phyloP scores from a whole-genome alignment of 2,888 invertebrate species.

The Petrolisthes cinctipes region DNA sequence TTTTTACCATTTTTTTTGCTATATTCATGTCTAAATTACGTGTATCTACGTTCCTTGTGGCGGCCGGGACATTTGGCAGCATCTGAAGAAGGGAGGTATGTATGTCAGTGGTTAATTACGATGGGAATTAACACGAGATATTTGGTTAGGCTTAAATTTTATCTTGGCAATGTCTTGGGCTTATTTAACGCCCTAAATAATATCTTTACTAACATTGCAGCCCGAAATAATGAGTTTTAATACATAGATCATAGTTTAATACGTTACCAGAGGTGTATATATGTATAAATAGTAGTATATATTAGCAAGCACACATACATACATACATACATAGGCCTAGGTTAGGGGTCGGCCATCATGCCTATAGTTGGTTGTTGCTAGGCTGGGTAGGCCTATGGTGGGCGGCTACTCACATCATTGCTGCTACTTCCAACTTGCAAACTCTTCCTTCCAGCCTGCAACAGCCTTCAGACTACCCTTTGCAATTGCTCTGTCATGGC shows the following conservation, averaged over 20 bases:
- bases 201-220: too few relatives aligned
- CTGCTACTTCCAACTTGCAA: constrained; percentile 28
- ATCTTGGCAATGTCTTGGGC: background rate
- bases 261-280: too few relatives aligned
- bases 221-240: too few relatives aligned
- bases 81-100: constrained; percentile 51
- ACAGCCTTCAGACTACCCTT: background rate
- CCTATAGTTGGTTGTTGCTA: constrained; percentile 57
- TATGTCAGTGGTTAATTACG: constrained; percentile 17
- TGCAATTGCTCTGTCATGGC: constrained; percentile 31
- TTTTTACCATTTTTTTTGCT: constrained; percentile 33
- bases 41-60: constrained; percentile 14
- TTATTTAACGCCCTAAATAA: background rate
- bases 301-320: background rate
- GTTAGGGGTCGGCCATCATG: constrained; percentile 48
- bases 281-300: background rate
- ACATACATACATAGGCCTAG: constrained; percentile 24
- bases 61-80: constrained; percentile 11
- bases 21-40: constrained; percentile 54
- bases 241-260: too few relatives aligned
- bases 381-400: constrained; percentile 54
- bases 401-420: constrained; percentile 22
- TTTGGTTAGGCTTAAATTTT: constrained; percentile 35
- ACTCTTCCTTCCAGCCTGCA: constrained; percentile 21
- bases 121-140: background rate